These are phyloP conservation scores for Catostylus mosaicus DNA, from an alignment of 30 jellyfish, hydroid and myxozoan species.

Conservation along the genomic window DNA sequence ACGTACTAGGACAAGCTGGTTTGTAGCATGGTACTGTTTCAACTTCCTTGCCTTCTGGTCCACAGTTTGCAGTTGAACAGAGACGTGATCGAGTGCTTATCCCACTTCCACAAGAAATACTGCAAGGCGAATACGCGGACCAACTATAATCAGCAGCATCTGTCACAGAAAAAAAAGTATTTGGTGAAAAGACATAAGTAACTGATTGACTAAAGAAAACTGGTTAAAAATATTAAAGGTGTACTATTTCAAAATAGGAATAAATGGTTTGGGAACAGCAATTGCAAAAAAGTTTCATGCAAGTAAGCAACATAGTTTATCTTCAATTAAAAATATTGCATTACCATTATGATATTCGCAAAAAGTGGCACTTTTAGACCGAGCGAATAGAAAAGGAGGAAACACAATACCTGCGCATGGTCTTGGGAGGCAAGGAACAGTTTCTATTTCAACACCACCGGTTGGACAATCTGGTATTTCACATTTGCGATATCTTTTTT, in stretches of 20 bases:
- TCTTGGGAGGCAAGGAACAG: conserved; percentile 78
- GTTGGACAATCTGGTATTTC: conserved; percentile 97
- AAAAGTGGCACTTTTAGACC: neutral
- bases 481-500: conserved; percentile 92
- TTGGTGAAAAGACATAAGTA: too few species aligned
- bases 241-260: too few species aligned
- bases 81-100: conserved; percentile 85
- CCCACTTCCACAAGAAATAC: conserved; percentile 94
- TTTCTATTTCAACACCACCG: conserved; percentile 95
- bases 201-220: too few species aligned
- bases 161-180: too few species aligned
- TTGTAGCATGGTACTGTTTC: conserved; percentile 89
- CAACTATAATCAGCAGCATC: conserved; percentile 88
- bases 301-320: too few species aligned
- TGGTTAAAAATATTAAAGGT: too few species aligned
- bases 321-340: neutral
- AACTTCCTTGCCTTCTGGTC: conserved; percentile 94
- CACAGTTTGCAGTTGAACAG: conserved; percentile 80
- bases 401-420: conserved; percentile 89
- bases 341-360: neutral
- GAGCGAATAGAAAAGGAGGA: neutral
- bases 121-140: conserved; percentile 96
- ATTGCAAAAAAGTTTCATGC: too few species aligned
- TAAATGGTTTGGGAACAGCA: too few species aligned
- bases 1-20: conserved; percentile 97